phyloP scores from a whole-genome alignment of 2,113 vertebrate species.

The Myrmecophaga tridactyla region DNA sequence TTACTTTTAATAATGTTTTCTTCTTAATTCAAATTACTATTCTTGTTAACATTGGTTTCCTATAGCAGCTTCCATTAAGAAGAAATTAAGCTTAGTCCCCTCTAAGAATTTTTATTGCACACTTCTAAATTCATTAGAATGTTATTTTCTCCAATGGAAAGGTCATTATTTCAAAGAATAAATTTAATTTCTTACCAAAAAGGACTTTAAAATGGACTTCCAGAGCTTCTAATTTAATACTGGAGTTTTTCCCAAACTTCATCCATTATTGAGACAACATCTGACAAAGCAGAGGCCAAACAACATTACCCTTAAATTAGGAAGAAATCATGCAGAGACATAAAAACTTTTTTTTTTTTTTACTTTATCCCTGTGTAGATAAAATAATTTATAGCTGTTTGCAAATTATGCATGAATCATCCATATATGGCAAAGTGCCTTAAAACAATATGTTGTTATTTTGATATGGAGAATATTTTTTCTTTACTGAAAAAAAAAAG shows the following conservation, averaged over 20 bases:
- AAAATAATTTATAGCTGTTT: slow-evolving; percentile 3
- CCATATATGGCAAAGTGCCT: background rate
- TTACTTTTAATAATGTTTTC: background rate
- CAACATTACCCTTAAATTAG: background rate
- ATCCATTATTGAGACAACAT: slow-evolving; percentile 9
- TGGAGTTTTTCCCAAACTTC: background rate
- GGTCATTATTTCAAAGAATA: slow-evolving; percentile 25
- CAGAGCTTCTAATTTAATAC: background rate
- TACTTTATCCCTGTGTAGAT: background rate
- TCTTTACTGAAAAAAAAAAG: slow-evolving; percentile 23
- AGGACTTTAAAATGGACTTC: background rate
- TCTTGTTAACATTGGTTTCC: background rate
- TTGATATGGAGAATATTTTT: background rate
- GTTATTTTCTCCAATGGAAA: background rate
- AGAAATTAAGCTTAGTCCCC: background rate
- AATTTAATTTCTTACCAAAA: slow-evolving; percentile 35
- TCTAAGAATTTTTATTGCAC: background rate
- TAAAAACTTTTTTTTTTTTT: background rate
- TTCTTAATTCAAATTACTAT: background rate
- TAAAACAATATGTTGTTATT: background rate
- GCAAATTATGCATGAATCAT: background rate
- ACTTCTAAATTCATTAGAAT: slow-evolving; percentile 36
- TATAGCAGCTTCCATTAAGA: background rate
- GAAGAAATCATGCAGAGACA: background rate
- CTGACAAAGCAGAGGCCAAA: background rate